A percentile compares a stretch with the other conserved stretches of the same genome.
Evolutionary conservation across 2,797 vertebrate genomes (phyloP).

Genomic region (Euphonia xanthogaster): DNA sequence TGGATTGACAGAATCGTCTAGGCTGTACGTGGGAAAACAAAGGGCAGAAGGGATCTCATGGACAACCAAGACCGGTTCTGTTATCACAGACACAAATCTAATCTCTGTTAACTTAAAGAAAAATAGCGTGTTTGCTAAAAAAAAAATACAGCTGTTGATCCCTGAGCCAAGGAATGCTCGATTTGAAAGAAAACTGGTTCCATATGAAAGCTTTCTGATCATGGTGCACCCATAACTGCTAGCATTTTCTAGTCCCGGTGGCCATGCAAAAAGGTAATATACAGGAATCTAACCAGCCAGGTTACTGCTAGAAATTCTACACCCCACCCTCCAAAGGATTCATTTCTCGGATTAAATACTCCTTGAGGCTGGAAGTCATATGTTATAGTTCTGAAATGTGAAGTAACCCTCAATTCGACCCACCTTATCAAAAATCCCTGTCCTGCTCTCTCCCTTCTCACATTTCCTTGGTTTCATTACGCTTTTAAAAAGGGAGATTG

Average conservation of each 20-base stretch:
- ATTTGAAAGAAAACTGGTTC: neutral
- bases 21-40: neutral
- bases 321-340: neutral
- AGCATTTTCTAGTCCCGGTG: neutral
- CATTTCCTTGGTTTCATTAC: neutral
- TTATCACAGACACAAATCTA: neutral
- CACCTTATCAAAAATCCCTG: neutral
- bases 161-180: neutral
- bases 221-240: neutral
- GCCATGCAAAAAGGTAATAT: neutral
- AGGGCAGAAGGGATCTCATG: neutral
- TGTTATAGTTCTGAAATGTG: neutral
- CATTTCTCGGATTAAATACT: neutral
- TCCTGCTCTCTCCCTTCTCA: neutral
- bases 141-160: neutral
- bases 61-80: neutral
- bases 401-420: neutral
- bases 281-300: neutral
- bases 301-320: conserved; percentile 7
- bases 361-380: neutral
- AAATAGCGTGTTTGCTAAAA: neutral
- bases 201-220: neutral
- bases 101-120: neutral
- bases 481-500: neutral
- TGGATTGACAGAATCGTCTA: neutral